Evolutionary conservation across 2,113 vertebrate genomes (phyloP).

Genomic region (Campylorhamphus procurvoides): DNA sequence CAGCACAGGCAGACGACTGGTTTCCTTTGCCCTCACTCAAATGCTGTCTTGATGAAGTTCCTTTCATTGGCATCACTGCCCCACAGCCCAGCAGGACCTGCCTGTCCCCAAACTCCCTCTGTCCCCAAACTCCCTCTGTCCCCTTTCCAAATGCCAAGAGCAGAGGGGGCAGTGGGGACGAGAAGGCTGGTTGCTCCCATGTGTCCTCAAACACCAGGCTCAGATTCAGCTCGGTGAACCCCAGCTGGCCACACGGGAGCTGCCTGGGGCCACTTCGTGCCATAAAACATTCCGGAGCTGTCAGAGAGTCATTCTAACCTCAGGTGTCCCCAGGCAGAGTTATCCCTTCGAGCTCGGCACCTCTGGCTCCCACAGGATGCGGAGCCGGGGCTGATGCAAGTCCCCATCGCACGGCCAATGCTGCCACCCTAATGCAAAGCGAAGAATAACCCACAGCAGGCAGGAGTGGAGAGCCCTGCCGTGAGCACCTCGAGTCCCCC

Average conservation of each 20-base stretch:
- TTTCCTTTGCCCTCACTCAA: not conserved
- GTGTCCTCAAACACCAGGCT: not conserved
- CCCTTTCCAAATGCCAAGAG: not conserved
- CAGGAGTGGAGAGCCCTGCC: not conserved
- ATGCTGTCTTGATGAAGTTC: not conserved
- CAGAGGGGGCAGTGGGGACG: not conserved
- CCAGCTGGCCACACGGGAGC: fast-evolving
- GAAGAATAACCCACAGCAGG: not conserved
- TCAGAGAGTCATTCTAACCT: not conserved
- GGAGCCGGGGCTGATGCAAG: not conserved
- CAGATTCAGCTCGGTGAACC: not conserved
- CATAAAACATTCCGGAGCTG: not conserved
- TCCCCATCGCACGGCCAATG: not conserved
- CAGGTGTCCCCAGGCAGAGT: not conserved
- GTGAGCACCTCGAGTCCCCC: fast-evolving
- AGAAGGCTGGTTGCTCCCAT: not conserved
- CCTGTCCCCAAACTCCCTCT: not conserved
- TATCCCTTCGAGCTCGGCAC: not conserved
- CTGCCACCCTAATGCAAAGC: slow-evolving; percentile 46
- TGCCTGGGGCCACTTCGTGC: not conserved
- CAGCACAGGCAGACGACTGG: fast-evolving
- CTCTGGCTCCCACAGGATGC: not conserved
- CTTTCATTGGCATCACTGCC: not conserved
- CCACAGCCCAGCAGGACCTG: not conserved
- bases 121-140: not conserved